Conservation (phyloP, 2,113 vertebrate genomes). For the Trachemys scripta region DNA sequence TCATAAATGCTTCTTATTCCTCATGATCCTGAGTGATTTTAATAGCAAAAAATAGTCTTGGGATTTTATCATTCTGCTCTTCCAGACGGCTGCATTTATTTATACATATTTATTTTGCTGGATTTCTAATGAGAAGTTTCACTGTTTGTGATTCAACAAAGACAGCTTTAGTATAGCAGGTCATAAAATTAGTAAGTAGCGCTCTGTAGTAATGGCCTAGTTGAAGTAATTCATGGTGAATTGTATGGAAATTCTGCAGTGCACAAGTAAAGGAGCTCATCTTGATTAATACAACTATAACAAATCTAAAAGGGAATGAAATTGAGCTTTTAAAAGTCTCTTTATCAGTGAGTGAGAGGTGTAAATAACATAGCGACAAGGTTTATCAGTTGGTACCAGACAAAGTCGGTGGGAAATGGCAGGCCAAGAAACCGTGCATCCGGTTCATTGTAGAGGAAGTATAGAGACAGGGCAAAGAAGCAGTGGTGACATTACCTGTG, state of each 20-base stretch:
- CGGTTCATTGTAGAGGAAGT: background rate
- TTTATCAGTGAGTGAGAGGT: background rate
- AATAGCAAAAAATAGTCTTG: too few species aligned
- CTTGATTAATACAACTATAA: background rate
- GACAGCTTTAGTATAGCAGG: background rate
- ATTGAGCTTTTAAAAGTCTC: background rate
- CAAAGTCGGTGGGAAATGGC: background rate
- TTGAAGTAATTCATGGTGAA: background rate
- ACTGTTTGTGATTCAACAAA: background rate
- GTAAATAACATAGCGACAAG: too few species aligned
- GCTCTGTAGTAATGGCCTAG: background rate
- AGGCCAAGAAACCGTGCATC: background rate
- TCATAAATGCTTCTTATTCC: background rate
- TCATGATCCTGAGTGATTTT: background rate
- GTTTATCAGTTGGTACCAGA: background rate
- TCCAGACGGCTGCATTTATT: background rate
- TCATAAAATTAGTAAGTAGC: background rate
- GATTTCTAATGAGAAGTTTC: background rate
- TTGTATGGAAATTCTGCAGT: background rate
- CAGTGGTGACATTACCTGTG: fast-evolving
- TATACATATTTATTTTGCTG: background rate
- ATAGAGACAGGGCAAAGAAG: background rate
- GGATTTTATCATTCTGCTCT: too few species aligned
- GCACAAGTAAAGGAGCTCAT: background rate
- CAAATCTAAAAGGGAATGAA: background rate